These are phyloP conservation scores for Channa argus DNA, from an alignment of 2,113 vertebrate genomes.

Conservation along the genomic window DNA sequence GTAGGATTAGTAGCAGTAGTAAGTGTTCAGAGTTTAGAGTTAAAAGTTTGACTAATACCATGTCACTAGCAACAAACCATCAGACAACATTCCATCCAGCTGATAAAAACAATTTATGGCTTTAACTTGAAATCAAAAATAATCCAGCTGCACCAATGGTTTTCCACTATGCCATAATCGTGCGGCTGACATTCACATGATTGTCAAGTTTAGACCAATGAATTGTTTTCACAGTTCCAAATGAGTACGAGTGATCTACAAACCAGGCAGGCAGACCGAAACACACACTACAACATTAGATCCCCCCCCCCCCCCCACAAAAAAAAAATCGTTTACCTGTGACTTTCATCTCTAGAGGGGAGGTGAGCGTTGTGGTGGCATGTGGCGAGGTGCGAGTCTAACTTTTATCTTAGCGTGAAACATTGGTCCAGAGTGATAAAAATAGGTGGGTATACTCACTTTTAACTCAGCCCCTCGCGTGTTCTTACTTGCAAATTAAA, in stretches of 20 bases:
- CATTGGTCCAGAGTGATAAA: background rate
- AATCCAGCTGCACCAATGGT: constrained; percentile 9
- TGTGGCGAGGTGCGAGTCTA: constrained; percentile 38
- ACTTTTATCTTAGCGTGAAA: constrained; percentile 5
- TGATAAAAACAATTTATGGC: constrained; percentile 60
- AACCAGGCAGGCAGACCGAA: constrained; percentile 72
- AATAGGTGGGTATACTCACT: constrained; percentile 12
- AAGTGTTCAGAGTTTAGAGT: constrained; percentile 27
- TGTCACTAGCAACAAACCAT: constrained; percentile 60
- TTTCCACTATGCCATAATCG: background rate
- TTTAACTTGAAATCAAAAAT: constrained; percentile 61
- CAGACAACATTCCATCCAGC: constrained; percentile 67
- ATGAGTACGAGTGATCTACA: constrained; percentile 57
- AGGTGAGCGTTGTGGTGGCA: constrained; percentile 33
- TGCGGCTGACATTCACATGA: constrained; percentile 25
- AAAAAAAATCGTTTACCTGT: background rate
- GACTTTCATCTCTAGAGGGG: background rate
- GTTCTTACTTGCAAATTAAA: constrained; percentile 8
- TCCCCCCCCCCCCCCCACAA: background rate
- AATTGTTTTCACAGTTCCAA: constrained; percentile 64
- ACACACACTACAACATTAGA: constrained; percentile 45
- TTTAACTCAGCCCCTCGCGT: background rate
- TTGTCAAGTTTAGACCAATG: constrained; percentile 57
- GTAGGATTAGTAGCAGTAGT: constrained; percentile 44
- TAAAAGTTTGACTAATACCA: constrained; percentile 29